These are phyloP conservation scores for Micropoecilia bifurca DNA, from an alignment of 2,797 vertebrate species.

Conservation along the genomic window DNA sequence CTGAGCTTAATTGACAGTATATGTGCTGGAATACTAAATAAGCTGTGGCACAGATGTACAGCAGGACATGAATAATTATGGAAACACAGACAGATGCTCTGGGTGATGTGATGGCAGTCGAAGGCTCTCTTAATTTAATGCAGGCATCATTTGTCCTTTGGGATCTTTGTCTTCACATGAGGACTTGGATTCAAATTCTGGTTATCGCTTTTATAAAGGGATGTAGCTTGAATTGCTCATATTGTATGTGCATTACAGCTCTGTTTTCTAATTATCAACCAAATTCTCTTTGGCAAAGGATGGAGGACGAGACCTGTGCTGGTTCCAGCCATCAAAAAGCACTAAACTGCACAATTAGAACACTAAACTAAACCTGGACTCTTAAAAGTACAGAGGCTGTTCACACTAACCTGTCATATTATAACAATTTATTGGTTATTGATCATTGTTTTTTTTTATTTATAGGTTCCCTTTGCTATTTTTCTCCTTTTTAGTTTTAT, in stretches of 20 bases:
- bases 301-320: not conserved
- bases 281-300: not conserved
- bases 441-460: too few relatives aligned
- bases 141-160: slow-evolving; percentile 67
- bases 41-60: slow-evolving; percentile 65
- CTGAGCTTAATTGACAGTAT: slow-evolving; percentile 66
- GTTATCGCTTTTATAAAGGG: slow-evolving; percentile 51
- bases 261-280: slow-evolving; percentile 13
- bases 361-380: too few relatives aligned
- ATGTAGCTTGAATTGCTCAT: slow-evolving; percentile 26
- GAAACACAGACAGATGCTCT: slow-evolving; percentile 71
- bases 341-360: not conserved
- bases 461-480: too few relatives aligned
- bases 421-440: too few relatives aligned
- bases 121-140: slow-evolving; percentile 75
- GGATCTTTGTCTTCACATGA: slow-evolving; percentile 58
- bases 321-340: not conserved
- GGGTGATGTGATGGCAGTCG: slow-evolving; percentile 69
- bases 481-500: too few relatives aligned
- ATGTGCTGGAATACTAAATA: slow-evolving; percentile 63
- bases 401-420: too few relatives aligned
- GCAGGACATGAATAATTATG: slow-evolving; percentile 68
- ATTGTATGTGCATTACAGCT: slow-evolving; percentile 20
- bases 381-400: too few relatives aligned
- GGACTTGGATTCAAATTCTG: slow-evolving; percentile 63